Evolutionary conservation across 1,140 invertebrate genomes (phyloP), one percentile per base, ranked within the genome.

Genomic region (Thaumatotibia leucotreta): DNA sequence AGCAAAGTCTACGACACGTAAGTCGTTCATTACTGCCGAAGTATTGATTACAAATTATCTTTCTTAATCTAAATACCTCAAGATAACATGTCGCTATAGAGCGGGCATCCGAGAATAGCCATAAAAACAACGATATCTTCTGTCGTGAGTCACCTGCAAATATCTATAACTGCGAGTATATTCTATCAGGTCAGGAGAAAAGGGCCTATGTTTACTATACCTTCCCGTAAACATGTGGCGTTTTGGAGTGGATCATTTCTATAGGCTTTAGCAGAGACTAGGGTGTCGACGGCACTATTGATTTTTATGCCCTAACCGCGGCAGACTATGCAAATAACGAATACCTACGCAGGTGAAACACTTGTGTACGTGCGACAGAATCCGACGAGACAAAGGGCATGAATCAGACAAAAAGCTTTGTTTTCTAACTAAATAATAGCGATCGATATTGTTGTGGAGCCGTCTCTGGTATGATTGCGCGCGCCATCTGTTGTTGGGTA

Each of bases 401-500:
- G 52, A 58, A 27, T 58, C 52, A 58, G 52, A 62, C 32, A 35
- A 20, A 62, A 62, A 62, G 31, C 61, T 62, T 62, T 62, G 31
- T 62, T 62, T 62, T 29, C 4, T 58, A 58, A 27, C 11, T 58
- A n/a, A n/a, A n/a, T n/a, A 27, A 58, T 58, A 52, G 52, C 52
- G 52, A 58, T 58, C 52, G 52, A 58, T 58, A 58, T 58, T 58
- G 52, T 58, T 58, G 24, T 20, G n/a, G 14, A 45, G 14, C 5
- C 22, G 6, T 11, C 24, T 23, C 10, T 5, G 4, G 14, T 62
- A 35, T 31, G 52, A 2, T 29, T 24, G 52, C 23, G 52, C 23
- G 64, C 73, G 73, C 73, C 76, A 75, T 75, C 76, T 78, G 22
- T 66, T 74, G 39, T 62, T 58, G 52, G 69, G 67, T 74, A 72